Evolutionary conservation across 1,140 invertebrate species (phyloP).

Genomic region (Camponotus pennsylvanicus): DNA sequence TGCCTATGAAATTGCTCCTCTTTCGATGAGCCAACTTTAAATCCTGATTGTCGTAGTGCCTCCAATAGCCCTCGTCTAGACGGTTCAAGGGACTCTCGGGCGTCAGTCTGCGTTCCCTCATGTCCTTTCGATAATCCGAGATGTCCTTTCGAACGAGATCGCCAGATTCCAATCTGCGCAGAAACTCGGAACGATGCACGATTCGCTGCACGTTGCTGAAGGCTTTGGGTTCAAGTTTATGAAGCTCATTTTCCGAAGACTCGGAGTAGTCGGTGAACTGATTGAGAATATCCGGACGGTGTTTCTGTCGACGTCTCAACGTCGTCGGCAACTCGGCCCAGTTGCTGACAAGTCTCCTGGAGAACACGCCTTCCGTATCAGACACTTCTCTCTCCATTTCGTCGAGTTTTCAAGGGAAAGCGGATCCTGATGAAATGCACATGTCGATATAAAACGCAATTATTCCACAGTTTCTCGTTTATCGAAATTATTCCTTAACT

Average conservation of each 20-base stretch:
- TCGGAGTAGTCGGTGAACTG: slow-evolving; percentile 84
- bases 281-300: slow-evolving; percentile 83
- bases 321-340: slow-evolving; percentile 86
- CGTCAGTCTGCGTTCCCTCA: slow-evolving; percentile 62
- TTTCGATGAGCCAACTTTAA: slow-evolving; percentile 55
- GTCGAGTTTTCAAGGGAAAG: too few species aligned
- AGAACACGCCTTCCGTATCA: slow-evolving; percentile 83
- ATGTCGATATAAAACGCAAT: background rate
- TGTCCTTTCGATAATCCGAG: slow-evolving; percentile 54
- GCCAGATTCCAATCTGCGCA: slow-evolving; percentile 77
- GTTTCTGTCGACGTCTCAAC: slow-evolving; percentile 81
- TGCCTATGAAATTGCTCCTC: slow-evolving; percentile 60
- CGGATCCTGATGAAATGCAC: slow-evolving; percentile 18
- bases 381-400: slow-evolving; percentile 84
- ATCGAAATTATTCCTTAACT: too few species aligned
- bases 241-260: slow-evolving; percentile 80
- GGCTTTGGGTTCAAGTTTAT: slow-evolving; percentile 64
- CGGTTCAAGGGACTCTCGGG: slow-evolving; percentile 63
- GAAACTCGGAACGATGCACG: slow-evolving; percentile 81
- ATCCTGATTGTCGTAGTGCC: slow-evolving; percentile 73
- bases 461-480: background rate
- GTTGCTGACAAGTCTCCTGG: slow-evolving; percentile 79
- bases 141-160: slow-evolving; percentile 56
- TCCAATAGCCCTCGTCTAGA: slow-evolving; percentile 70
- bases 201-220: slow-evolving; percentile 76